A percentile compares a stretch with the other conserved stretches of the same genome.
phyloP scores from a whole-genome alignment of 2,888 invertebrate species.

The Minunthozetes semirufus region DNA sequence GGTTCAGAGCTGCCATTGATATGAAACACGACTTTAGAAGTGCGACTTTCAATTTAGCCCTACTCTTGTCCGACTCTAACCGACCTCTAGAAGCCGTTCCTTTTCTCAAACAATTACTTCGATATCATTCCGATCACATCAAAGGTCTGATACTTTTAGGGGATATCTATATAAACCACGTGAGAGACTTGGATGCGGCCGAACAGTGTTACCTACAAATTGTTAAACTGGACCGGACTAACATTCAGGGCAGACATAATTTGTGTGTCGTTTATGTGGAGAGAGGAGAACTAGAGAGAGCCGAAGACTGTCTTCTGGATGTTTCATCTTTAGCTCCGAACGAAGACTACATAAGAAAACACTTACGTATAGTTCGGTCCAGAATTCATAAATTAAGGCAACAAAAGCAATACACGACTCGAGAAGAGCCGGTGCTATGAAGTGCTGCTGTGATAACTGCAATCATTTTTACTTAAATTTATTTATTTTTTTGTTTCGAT shows the following conservation, averaged over 20 bases:
- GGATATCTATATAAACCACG: conserved; percentile 90
- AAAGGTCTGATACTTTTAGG: conserved; percentile 88
- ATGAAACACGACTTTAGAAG: conserved; percentile 78
- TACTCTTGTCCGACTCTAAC: conserved; percentile 78
- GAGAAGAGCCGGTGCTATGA: neutral
- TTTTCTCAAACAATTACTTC: conserved; percentile 73
- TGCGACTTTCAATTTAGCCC: conserved; percentile 86
- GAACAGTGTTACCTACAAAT: conserved; percentile 89
- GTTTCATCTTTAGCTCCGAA: conserved; percentile 68
- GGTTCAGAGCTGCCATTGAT: conserved; percentile 76
- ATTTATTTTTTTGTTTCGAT: neutral
- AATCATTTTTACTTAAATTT: neutral
- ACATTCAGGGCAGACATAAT: conserved; percentile 91
- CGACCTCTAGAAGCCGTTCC: conserved; percentile 85
- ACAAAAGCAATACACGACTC: neutral
- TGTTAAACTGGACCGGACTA: conserved; percentile 74
- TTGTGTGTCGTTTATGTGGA: conserved; percentile 93
- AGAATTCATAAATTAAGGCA: conserved; percentile 50
- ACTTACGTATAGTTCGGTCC: conserved; percentile 77
- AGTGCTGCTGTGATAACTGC: neutral
- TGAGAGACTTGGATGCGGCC: conserved; percentile 87
- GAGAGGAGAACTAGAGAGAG: conserved; percentile 72
- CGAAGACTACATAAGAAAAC: conserved; percentile 83
- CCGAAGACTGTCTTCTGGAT: conserved; percentile 72
- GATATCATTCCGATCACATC: conserved; percentile 81